Percentiles rank a stretch among this genome's conserved stretches.
These are phyloP conservation scores for Probosciger aterrimus DNA, from an alignment of 2,113 vertebrate genomes.

Conservation along the genomic window DNA sequence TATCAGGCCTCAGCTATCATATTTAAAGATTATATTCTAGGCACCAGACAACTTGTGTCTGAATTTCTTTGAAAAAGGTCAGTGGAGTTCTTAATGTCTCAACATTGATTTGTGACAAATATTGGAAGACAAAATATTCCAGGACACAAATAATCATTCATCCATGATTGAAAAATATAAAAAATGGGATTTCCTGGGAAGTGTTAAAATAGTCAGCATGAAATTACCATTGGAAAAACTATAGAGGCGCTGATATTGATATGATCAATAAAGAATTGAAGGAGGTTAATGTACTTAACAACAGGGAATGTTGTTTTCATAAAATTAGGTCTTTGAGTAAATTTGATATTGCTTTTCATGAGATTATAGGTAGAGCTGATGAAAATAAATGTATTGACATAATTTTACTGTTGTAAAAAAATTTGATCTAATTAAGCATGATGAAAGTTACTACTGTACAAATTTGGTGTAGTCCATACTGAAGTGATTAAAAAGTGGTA, in stretches of 20 bases:
- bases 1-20: not conserved
- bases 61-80: not conserved
- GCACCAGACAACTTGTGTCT: not conserved
- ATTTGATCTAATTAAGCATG: not conserved
- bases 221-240: not conserved
- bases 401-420: not conserved
- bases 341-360: not conserved
- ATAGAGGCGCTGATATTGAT: not conserved
- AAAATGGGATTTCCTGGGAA: not conserved
- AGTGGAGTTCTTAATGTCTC: not conserved
- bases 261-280: not conserved
- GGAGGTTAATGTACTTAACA: not conserved
- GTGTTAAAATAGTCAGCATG: not conserved
- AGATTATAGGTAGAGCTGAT: not conserved
- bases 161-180: not conserved
- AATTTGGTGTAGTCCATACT: not conserved
- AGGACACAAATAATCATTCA: not conserved
- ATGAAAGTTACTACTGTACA: not conserved
- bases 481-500: not conserved
- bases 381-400: not conserved
- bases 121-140: not conserved
- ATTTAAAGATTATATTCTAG: not conserved
- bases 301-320: not conserved
- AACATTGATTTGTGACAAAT: not conserved
- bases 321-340: not conserved